Conservation (phyloP, 2,113 vertebrate genomes). For the Actenoides lindsayi region DNA sequence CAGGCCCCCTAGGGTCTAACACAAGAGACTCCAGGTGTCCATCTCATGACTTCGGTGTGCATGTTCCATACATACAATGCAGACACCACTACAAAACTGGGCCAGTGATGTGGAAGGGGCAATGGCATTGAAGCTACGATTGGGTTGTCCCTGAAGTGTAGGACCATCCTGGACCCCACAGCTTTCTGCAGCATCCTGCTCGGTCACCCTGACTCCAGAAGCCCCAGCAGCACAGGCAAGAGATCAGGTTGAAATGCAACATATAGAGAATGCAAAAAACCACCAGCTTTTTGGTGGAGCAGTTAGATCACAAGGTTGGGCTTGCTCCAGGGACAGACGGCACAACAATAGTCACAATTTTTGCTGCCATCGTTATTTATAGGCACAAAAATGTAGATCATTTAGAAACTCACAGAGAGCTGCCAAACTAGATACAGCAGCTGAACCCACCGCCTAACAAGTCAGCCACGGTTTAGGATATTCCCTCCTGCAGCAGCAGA, state of each 20-base stretch:
- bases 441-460: not conserved
- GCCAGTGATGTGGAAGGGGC: not conserved
- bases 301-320: not conserved
- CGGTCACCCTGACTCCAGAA: not conserved
- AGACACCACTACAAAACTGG: not conserved
- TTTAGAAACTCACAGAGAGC: constrained; percentile 10
- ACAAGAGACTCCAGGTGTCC: not conserved
- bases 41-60: not conserved
- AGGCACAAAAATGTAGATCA: constrained; percentile 26
- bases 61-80: not conserved
- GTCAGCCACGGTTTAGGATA: not conserved
- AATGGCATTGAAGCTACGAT: not conserved
- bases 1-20: not conserved
- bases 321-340: not conserved
- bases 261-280: rapidly evolving
- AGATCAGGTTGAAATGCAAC: not conserved
- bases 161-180: not conserved
- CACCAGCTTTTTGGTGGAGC: not conserved
- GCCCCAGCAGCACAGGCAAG: not conserved
- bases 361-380: not conserved
- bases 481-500: constrained; percentile 1
- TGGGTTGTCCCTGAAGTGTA: not conserved
- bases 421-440: not conserved
- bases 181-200: not conserved
- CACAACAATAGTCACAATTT: constrained; percentile 20